Base-by-base conservation (phyloP, 2,888 invertebrate genomes). In the Peribatodes rhomboidaria region DNA sequence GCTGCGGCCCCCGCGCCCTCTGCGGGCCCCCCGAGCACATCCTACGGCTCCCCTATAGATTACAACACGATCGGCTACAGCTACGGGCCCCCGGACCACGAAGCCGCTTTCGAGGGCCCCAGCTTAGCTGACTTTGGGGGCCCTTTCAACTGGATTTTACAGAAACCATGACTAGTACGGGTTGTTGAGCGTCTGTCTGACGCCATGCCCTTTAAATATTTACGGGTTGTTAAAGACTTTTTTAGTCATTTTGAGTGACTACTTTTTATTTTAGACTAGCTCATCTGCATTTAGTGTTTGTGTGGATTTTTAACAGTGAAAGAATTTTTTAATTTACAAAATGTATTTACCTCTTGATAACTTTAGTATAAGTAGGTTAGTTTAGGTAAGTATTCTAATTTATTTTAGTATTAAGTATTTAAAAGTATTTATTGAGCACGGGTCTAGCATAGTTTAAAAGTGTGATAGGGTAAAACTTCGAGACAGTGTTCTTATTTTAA, bases 21-120 rank as follows among this genome's bases (percentile, higher is more conserved):
- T 65, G 1, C 22, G 44, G 9, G 52, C 37, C 42, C 60, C 50
- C 31, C 27, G 59, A 11, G 81, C 77, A 44, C 70, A 67, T n/a
- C 73, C 74, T 90, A 91, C 44, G 90, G 89, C 0, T 76, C 84
- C 2, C 90, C 90, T 0, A 79, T 83, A 6, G 89, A 89, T 6
- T 92, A 92, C 61, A 90, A 92, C 58, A 92, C 92, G 0, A 75
- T 92, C 0, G 90, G 92, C 1, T 92, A 92, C 70, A 91, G 84
- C 57, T 92, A 92, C n/a, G 91, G 90, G 0, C 83, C 89, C 0
- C 85, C 90, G 0, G 88, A 89, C 0, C 76, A 74, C 1, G 89
- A 90, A 20, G 76, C 78, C 0, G 81, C 39, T 70, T 77, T 44
- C 68, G 80, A 35, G 69, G 78, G 0, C 69, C 86, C 88, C 0